These are phyloP conservation scores for Nothura maculosa DNA, from an alignment of 2,797 vertebrate genomes.

Conservation along the genomic window DNA sequence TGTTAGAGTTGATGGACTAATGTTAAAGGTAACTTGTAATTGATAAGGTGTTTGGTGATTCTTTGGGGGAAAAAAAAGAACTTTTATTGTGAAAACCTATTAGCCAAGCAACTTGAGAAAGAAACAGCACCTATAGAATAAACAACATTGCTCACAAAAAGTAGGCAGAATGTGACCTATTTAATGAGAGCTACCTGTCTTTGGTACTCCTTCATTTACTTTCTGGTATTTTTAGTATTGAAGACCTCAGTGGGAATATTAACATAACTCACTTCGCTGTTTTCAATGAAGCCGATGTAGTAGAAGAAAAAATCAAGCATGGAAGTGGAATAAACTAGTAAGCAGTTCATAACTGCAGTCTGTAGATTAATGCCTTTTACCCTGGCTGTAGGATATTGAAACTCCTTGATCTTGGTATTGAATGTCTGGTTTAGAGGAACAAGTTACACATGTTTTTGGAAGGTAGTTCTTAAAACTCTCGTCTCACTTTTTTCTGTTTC, in stretches of 20 bases:
- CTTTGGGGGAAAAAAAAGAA: background rate
- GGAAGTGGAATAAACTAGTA: background rate
- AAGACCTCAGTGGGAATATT: background rate
- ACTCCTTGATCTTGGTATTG: background rate
- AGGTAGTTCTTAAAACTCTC: background rate
- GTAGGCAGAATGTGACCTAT: background rate
- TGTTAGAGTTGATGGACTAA: constrained; percentile 94
- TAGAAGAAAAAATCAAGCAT: background rate
- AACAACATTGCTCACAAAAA: background rate
- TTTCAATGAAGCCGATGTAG: background rate
- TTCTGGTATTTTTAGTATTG: background rate
- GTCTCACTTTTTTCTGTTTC: background rate
- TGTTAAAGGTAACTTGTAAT: constrained; percentile 91
- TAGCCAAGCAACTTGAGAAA: background rate
- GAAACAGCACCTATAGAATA: background rate
- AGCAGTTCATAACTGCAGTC: background rate
- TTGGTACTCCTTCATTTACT: background rate
- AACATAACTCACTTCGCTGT: background rate
- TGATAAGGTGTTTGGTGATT: background rate
- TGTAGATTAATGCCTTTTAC: background rate
- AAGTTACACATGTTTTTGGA: background rate
- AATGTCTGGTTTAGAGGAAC: background rate
- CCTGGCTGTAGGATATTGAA: background rate
- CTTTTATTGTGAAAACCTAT: background rate
- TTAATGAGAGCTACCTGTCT: background rate